Percentiles rank a stretch among this genome's conserved stretches.
Evolutionary conservation across 1,140 invertebrate genomes (phyloP).

Genomic region (Amyelois transitella): DNA sequence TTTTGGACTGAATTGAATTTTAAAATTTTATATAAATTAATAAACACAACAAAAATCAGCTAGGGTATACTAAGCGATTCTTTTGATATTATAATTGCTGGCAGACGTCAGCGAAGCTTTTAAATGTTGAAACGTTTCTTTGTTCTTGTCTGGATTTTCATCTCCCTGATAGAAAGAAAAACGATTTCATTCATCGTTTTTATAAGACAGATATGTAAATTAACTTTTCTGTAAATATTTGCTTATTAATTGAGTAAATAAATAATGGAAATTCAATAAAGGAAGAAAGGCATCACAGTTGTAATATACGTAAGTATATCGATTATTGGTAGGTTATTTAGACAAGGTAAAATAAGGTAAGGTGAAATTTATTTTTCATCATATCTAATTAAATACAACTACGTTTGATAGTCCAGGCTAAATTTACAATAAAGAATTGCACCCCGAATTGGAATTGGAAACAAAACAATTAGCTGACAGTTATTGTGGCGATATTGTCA

Average conservation of each 20-base stretch:
- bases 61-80: conserved; percentile 10
- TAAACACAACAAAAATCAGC: background rate
- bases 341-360: no score
- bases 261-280: no score
- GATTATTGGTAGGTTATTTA: no score
- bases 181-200: conserved; percentile 4
- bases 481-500: background rate
- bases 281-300: no score
- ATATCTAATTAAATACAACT: no score
- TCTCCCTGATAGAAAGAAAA: conserved; percentile 7
- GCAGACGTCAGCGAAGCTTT: conserved; percentile 24
- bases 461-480: no score
- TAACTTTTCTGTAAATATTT: conserved; percentile 1
- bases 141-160: conserved; percentile 20
- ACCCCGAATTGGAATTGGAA: no score
- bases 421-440: no score
- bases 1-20: background rate
- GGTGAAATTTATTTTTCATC: no score
- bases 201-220: background rate
- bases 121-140: conserved; percentile 25
- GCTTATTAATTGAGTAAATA: background rate
- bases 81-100: conserved; percentile 30
- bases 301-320: no score
- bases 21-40: background rate
- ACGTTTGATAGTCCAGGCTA: no score